phyloP scores from a whole-genome alignment of 2,888 invertebrate species.

The Leucozona laternaria region DNA sequence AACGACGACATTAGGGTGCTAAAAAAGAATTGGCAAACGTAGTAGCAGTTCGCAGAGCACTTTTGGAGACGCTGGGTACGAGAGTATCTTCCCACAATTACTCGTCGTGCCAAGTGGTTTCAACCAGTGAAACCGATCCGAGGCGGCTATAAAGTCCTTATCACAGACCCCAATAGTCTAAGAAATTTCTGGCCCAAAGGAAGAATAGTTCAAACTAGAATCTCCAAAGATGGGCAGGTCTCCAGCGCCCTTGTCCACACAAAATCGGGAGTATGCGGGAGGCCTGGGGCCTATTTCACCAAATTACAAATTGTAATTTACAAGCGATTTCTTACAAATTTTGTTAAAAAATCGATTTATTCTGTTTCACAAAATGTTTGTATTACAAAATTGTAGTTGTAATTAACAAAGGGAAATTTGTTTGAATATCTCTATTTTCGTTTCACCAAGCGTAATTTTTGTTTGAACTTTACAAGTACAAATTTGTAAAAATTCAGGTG shows the following conservation, averaged over 20 bases:
- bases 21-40: slow-evolving; percentile 1
- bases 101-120: slow-evolving; percentile 2
- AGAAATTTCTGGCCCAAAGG: slow-evolving; percentile 6
- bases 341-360: no score
- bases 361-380: no score
- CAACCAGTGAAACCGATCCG: neutral
- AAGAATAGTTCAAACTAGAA: neutral
- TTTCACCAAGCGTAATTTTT: no score
- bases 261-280: no score
- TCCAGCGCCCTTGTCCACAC: slow-evolving; percentile 6
- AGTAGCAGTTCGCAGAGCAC: slow-evolving; percentile 12
- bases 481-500: no score
- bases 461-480: no score
- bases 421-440: no score
- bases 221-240: neutral
- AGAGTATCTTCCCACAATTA: neutral
- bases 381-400: no score
- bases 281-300: no score
- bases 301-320: no score
- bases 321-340: no score
- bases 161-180: neutral
- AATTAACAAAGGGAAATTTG: no score
- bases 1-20: neutral
- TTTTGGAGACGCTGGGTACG: slow-evolving; percentile 7
- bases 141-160: neutral